Evolutionary conservation across 1,140 invertebrate species (phyloP).

Genomic region (Belonocnema kinseyi): DNA sequence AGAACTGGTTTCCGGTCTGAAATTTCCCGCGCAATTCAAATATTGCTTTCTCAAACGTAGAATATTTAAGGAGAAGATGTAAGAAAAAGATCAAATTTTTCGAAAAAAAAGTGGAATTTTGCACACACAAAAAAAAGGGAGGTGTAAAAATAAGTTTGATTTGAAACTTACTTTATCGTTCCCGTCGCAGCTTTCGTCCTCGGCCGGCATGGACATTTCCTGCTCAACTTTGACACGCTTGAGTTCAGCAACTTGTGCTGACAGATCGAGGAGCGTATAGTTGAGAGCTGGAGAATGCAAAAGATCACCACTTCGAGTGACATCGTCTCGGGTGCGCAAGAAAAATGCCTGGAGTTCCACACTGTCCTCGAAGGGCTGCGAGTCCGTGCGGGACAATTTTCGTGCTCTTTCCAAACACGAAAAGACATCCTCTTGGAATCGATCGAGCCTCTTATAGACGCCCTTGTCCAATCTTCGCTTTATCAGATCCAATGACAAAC

Average conservation of each 20-base stretch:
- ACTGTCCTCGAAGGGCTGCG: constrained; percentile 95
- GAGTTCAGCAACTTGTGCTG: constrained; percentile 84
- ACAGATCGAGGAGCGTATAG: constrained; percentile 85
- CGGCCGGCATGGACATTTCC: constrained; percentile 81
- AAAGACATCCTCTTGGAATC: constrained; percentile 98
- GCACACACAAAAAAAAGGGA: too few relatives aligned
- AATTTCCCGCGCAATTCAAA: too few relatives aligned
- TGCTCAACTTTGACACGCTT: constrained; percentile 86
- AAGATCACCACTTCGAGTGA: constrained; percentile 87
- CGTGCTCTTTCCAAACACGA: constrained; percentile 93
- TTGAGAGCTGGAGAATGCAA: constrained; percentile 91
- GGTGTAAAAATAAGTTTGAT: neutral
- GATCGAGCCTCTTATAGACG: constrained; percentile 93
- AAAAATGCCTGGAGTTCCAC: constrained; percentile 96
- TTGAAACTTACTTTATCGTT: constrained; percentile 66
- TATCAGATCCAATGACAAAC: constrained; percentile 89
- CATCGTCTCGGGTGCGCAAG: constrained; percentile 84
- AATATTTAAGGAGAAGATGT: neutral
- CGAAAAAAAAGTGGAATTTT: neutral
- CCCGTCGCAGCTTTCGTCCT: constrained; percentile 83
- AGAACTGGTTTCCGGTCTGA: too few relatives aligned
- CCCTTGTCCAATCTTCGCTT: constrained; percentile 90
- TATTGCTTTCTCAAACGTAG: too few relatives aligned
- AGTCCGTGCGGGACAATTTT: constrained; percentile 91
- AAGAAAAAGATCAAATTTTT: too few relatives aligned